Percentiles rank a stretch among this genome's conserved stretches.
These are phyloP conservation scores for Darwinula stevensoni DNA, from an alignment of 2,888 invertebrate genomes.

Conservation along the genomic window DNA sequence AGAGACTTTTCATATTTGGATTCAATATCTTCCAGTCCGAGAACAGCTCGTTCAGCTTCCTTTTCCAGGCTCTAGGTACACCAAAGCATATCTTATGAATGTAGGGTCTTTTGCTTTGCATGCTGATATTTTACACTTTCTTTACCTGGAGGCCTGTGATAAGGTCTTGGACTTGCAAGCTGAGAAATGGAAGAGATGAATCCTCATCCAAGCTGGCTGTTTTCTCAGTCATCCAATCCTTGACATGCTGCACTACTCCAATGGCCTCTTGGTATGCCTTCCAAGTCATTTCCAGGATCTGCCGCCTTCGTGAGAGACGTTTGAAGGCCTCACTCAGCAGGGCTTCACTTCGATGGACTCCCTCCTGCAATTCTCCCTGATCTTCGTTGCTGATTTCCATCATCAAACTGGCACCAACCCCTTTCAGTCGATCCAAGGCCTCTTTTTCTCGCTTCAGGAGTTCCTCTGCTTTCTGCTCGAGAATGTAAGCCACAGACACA, in stretches of 20 bases:
- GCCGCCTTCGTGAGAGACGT: constrained; percentile 51
- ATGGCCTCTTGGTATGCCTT: constrained; percentile 52
- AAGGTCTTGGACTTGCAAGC: too few species aligned
- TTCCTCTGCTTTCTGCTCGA: constrained; percentile 1
- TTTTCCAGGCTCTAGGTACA: too few species aligned
- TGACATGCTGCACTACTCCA: constrained; percentile 43
- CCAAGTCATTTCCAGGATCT: constrained; percentile 44
- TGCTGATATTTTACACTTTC: too few species aligned
- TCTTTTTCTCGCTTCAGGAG: constrained; percentile 18
- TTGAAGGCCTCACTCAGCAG: too few species aligned
- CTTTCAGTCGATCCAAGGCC: constrained; percentile 37
- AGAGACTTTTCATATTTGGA: too few species aligned
- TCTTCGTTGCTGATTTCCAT: constrained; percentile 44
- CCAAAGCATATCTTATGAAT: too few species aligned
- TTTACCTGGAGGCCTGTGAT: too few species aligned
- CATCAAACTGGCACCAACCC: constrained; percentile 40
- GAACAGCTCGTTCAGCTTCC: too few species aligned
- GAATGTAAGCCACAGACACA: constrained; percentile 1
- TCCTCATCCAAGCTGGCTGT: constrained; percentile 18
- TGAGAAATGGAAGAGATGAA: too few species aligned
- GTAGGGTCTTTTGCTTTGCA: too few species aligned
- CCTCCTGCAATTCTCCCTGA: constrained; percentile 13
- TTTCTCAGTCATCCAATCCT: constrained; percentile 48
- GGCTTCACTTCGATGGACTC: too few species aligned
- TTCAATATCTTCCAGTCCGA: too few species aligned